A percentile compares a stretch with the other conserved stretches of the same genome.
phyloP scores from a whole-genome alignment of 1,140 invertebrate genomes.

The Acarapis woodi region DNA sequence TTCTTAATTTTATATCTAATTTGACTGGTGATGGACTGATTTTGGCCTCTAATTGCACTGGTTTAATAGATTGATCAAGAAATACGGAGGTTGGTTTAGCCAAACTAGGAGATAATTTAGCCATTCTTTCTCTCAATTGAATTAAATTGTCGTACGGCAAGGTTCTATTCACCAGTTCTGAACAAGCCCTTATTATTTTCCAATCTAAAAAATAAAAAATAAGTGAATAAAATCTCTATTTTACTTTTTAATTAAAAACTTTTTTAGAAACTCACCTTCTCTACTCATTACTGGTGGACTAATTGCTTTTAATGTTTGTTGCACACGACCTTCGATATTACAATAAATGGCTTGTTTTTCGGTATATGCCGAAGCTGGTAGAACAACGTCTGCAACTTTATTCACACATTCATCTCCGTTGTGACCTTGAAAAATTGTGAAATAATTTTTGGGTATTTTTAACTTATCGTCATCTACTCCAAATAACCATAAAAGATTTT shows the following conservation, averaged over 20 bases:
- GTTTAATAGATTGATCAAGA: neutral
- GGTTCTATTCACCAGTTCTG: conserved; percentile 42
- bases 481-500: conserved; percentile 58
- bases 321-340: conserved; percentile 88
- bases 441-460: conserved; percentile 47
- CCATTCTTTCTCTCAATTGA: conserved; percentile 49
- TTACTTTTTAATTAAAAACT: too few species aligned
- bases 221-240: too few species aligned
- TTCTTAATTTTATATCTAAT: conserved; percentile 42
- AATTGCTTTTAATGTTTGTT: conserved; percentile 67
- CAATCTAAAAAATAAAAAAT: too few species aligned
- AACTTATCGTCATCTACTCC: conserved; percentile 64
- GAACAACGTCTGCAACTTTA: conserved; percentile 55
- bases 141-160: conserved; percentile 68
- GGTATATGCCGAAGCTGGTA: conserved; percentile 92
- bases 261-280: too few species aligned
- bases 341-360: conserved; percentile 91
- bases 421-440: conserved; percentile 88
- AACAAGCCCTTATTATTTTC: conserved; percentile 81
- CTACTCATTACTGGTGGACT: conserved; percentile 70
- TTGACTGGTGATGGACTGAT: neutral
- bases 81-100: conserved; percentile 31
- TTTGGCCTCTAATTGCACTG: neutral
- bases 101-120: conserved; percentile 61
- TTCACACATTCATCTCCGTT: conserved; percentile 78